Evolutionary conservation across 1,140 invertebrate species (phyloP), one percentile per base, ranked within the genome.

Genomic region (Euura saliciscinereae): DNA sequence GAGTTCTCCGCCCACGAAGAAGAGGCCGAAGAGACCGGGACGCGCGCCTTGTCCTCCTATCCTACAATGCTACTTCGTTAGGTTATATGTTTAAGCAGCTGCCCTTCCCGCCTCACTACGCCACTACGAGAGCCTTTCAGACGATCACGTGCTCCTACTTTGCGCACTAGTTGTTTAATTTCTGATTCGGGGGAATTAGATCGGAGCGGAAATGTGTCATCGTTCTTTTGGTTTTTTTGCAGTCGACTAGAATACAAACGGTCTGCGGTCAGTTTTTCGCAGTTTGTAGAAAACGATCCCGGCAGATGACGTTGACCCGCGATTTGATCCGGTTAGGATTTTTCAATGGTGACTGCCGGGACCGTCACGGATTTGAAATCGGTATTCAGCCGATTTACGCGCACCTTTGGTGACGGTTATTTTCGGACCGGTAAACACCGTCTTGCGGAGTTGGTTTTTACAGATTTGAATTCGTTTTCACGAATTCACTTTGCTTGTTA

Each of bases 41-140:
- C 67, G 59, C n/a, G 45, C 43, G 10, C 44, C 44, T 69, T 66
- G 13, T 45, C 59, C 45, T 69, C n/a, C 51, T 28, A 10, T 45
- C 45, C 83, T 85, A 86, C 84, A 85, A 84, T 84, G 84, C 82
- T 74, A 77, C 80, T 85, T 86, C 83, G 84, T 86, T 86, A 85
- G 82, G 78, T 81, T 11, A 59, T 8, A 59, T 59, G 51, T 59
- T 59, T 59, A 59, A 59, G 51, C 51, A 59, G 51, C 51, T 59
- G 51, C 51, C 51, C 8, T 11, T 11, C 51, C 8, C 51, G 51
- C 51, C 10, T 3, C n/a, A n/a, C 51, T 59, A 59, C 51, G 8
- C 3, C 51, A 28, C 28, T 28, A 28, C 28, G 28, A 28, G n/a
- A 28, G 28, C 28, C 28, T 28, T 28, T 28, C 28, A 28, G 28